Evolutionary conservation across 2,888 invertebrate species (phyloP), one percentile per base, ranked within the genome.

Genomic region (Hemistola chrysoprasaria): DNA sequence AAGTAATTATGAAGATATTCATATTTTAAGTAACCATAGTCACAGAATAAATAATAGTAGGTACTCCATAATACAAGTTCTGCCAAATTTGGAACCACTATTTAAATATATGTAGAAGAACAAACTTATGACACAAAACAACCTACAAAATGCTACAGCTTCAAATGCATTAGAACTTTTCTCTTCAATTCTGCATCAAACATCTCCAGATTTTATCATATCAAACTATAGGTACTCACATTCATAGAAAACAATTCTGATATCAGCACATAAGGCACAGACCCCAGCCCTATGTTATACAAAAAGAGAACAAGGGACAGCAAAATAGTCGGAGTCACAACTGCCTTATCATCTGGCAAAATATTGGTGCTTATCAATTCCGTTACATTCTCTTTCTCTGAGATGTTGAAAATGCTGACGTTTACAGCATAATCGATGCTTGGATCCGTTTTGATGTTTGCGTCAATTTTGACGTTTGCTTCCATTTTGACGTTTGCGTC

Each of bases 221-320:
- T 16, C n/a, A n/a, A n/a, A n/a, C n/a, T n/a, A n/a, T n/a, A 29
- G 24, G 49, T 67, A 86, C 88, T 84, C 40, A 88, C 88, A 59
- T 85, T 78, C 7, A 81, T 70, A 25, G 79, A 62, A 71, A 88
- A 88, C 36, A 87, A 49, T 34, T 88, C 88, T 11, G 86, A 78
- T 42, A 86, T 74, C 40, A 88, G 65, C 20, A 88, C 85, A 55
- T 78, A 87, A 73, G 88, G 88, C 69, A 88, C 82, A 6, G 88
- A 86, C 46, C 88, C 88, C 55, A 88, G 65, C 28, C 88, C 88
- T 31, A 87, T 76, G 42, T 88, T 88, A 55, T 84, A 88, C 42
- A 88, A 59, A 57, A 88, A 88, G 24, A 87, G 51, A 30, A 80
- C 76, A 32, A 73, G 37, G 1, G 88, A 88, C 32, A 88, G 43